Evolutionary conservation across 2,888 invertebrate genomes (phyloP), one percentile per base, ranked within the genome.

Genomic region (Labia minor): DNA sequence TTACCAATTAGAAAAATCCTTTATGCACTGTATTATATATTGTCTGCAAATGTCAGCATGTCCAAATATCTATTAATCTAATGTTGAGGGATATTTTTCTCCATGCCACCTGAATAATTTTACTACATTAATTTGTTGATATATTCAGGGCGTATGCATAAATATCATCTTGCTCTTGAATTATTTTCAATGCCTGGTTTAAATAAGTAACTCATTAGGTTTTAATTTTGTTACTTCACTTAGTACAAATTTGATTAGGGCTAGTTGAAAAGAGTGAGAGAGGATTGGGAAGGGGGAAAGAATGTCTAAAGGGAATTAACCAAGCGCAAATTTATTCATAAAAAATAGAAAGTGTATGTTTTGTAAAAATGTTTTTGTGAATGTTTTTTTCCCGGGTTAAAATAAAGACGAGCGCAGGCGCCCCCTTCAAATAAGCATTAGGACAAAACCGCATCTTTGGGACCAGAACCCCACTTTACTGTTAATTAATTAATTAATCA

Each of bases 111-210:
- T 49, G 49, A 49, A 49, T 49, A 49, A 49, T 49, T 49, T 49
- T 49, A 49, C 6, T 10, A 49, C 49, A 49, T 49, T 49, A 49
- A 49, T 49, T 49, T 49, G 49, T 49, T 49, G 49, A 49, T 49
- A 49, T 49, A 49, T 49, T 49, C n/a, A 49, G 49, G 49, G 49
- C 49, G 49, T 49, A 49, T 49, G 49, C 49, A 49, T 49, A 49
- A 49, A 49, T 49, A 49, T 49, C 2, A 49, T 49, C 16, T 16
- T 16, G 16, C n/a, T 49, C 49, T 49, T 49, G 49, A 14, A 49
- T 49, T 49, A 49, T 49, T 49, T 49, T 49, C n/a, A 49, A 49
- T 49, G 49, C 16, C 49, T 49, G 49, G 2, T 11, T 49, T 14
- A 49, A 49, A 49, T 49, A 49, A 49, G 49, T 49, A 49, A 49